phyloP scores from a whole-genome alignment of 2,797 vertebrate genomes.

The Arnoldichthys spilopterus region DNA sequence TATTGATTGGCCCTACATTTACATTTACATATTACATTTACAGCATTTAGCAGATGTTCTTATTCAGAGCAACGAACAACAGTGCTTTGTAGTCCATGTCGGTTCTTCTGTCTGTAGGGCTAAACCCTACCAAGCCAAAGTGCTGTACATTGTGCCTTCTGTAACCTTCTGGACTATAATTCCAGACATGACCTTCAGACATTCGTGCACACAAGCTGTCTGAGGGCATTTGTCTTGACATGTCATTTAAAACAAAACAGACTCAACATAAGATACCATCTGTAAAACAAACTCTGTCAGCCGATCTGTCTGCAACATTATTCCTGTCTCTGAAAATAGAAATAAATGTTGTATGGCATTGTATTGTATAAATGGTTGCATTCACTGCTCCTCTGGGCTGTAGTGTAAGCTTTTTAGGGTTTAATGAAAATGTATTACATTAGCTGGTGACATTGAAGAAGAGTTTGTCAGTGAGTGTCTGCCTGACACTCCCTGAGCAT shows the following conservation, averaged over 20 bases:
- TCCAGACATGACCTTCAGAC: slow-evolving; percentile 26
- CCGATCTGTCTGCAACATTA: slow-evolving; percentile 1
- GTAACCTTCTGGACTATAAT: slow-evolving; percentile 16
- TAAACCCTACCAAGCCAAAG: no score
- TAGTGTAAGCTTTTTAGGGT: background rate
- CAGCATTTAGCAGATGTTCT: no score
- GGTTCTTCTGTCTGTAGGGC: no score
- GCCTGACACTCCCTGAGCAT: background rate
- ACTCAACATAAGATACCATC: slow-evolving; percentile 18
- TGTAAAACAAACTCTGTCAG: slow-evolving; percentile 32
- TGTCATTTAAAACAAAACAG: slow-evolving; percentile 18
- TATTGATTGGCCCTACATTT: background rate
- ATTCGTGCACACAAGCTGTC: slow-evolving; percentile 21
- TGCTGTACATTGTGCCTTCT: background rate
- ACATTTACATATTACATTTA: no score
- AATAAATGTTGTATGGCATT: background rate
- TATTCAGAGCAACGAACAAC: no score
- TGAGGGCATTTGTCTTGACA: slow-evolving; percentile 27
- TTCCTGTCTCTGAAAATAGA: background rate
- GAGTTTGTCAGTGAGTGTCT: background rate
- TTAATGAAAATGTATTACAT: background rate
- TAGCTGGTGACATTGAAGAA: slow-evolving; percentile 22
- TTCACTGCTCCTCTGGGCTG: background rate
- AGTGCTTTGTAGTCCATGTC: no score
- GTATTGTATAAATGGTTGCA: no score